Percentiles rank a stretch among this genome's conserved stretches.
These are phyloP conservation scores for Petrocephalus schoutedeni DNA, from an alignment of 2,797 vertebrate species.

Conservation along the genomic window DNA sequence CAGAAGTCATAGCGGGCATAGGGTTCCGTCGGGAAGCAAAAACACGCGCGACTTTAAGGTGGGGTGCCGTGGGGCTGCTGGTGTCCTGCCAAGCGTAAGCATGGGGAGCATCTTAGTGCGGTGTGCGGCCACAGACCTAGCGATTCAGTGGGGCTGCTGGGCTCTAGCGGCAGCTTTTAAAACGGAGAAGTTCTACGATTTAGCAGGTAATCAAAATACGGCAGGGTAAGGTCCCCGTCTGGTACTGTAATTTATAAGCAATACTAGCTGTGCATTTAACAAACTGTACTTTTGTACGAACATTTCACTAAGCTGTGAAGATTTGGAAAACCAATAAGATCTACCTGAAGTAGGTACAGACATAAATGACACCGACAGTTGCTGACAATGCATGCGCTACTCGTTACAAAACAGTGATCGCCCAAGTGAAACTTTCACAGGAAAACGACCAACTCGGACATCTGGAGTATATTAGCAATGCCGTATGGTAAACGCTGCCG, in stretches of 20 bases:
- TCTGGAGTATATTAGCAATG: background rate
- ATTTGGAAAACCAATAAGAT: background rate
- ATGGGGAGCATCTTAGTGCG: slow-evolving; percentile 54
- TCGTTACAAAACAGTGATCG: slow-evolving; percentile 46
- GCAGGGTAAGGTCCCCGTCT: background rate
- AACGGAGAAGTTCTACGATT: slow-evolving; percentile 72
- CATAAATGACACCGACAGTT: background rate
- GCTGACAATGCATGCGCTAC: background rate
- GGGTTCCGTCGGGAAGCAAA: slow-evolving; percentile 15
- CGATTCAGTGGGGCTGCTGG: slow-evolving; percentile 68
- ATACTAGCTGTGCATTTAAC: background rate
- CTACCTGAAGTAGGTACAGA: background rate
- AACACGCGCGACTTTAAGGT: slow-evolving; percentile 42
- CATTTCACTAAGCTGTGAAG: background rate
- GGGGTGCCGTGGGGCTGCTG: slow-evolving; percentile 18
- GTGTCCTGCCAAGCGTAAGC: slow-evolving; percentile 22
- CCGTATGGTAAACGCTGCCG: background rate
- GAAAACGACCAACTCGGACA: background rate
- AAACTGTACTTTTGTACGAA: background rate
- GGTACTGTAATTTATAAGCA: background rate
- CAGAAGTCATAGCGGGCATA: slow-evolving; percentile 36
- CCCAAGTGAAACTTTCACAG: slow-evolving; percentile 25
- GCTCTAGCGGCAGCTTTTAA: slow-evolving; percentile 53
- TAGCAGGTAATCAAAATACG: slow-evolving; percentile 60
- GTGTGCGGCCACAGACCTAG: slow-evolving; percentile 56